phyloP scores from a whole-genome alignment of 2,888 invertebrate species.

The Drosophila demipolita region DNA sequence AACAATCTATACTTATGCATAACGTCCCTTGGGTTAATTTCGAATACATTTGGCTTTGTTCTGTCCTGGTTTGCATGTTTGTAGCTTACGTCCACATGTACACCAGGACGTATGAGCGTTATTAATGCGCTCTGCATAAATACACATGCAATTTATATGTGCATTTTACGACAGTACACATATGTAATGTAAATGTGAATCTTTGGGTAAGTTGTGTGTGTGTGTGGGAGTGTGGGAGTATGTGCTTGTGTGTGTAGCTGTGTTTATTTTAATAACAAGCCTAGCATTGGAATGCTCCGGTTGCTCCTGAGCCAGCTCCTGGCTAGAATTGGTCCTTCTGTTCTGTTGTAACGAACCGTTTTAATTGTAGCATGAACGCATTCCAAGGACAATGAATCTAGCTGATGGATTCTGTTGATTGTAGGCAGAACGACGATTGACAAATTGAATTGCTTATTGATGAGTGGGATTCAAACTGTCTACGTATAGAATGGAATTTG shows the following conservation, averaged over 20 bases:
- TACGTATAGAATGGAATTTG: constrained; percentile 37
- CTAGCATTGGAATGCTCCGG: constrained; percentile 21
- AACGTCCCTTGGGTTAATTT: constrained; percentile 19
- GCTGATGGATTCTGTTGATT: constrained; percentile 73
- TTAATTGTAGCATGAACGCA: constrained; percentile 63
- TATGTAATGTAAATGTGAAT: constrained; percentile 26
- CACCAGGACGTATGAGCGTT: constrained; percentile 70
- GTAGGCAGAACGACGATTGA: constrained; percentile 68
- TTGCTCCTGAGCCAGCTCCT: constrained; percentile 8
- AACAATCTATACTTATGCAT: constrained; percentile 7
- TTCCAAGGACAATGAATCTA: constrained; percentile 48
- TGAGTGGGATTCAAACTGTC: constrained; percentile 50
- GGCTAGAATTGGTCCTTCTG: constrained; percentile 39
- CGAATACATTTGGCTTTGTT: constrained; percentile 2
- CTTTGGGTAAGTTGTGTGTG: neutral
- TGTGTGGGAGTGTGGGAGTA: constrained; percentile 6
- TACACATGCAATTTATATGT: constrained; percentile 67
- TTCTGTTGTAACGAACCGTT: constrained; percentile 40
- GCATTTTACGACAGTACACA: constrained; percentile 67
- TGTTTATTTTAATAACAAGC: constrained; percentile 76
- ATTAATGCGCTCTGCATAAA: constrained; percentile 69
- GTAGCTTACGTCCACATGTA: constrained; percentile 37
- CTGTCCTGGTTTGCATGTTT: constrained; percentile 11
- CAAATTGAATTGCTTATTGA: constrained; percentile 81
- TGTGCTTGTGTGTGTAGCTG: constrained; percentile 20